Conservation (phyloP, 2,888 invertebrate genomes). For the Heliconius charithonia region DNA sequence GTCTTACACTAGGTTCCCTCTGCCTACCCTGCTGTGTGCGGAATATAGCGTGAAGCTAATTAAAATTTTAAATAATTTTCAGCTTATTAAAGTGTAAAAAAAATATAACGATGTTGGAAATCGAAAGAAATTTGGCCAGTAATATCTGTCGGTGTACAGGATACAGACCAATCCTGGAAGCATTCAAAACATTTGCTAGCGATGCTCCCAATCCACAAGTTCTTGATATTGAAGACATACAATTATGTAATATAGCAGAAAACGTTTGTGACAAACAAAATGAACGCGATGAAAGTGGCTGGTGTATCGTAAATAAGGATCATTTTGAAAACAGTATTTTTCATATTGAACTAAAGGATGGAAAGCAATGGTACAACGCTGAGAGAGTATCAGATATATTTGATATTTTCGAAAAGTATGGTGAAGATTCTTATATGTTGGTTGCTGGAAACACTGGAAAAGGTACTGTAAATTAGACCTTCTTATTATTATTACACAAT, state of each 20-base stretch:
- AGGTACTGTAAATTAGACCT: slow-evolving; percentile 41
- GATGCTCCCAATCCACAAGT: slow-evolving; percentile 78
- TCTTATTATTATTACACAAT: not conserved
- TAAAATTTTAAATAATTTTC: slow-evolving; percentile 11
- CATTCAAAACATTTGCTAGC: slow-evolving; percentile 87
- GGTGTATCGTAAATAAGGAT: slow-evolving; percentile 80
- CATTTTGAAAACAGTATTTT: slow-evolving; percentile 57
- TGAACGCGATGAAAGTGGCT: slow-evolving; percentile 53
- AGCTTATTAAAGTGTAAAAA: slow-evolving; percentile 58
- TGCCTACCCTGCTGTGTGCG: no score
- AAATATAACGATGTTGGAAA: slow-evolving; percentile 84
- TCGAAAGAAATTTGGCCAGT: slow-evolving; percentile 88
- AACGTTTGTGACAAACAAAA: slow-evolving; percentile 36
- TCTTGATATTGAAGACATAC: slow-evolving; percentile 73
- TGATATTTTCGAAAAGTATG: slow-evolving; percentile 71
- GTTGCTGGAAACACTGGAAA: slow-evolving; percentile 81
- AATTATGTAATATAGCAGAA: slow-evolving; percentile 52
- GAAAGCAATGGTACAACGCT: slow-evolving; percentile 81
- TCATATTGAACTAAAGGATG: slow-evolving; percentile 63
- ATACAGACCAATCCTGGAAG: slow-evolving; percentile 89
- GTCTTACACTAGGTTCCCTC: no score
- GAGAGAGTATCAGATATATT: slow-evolving; percentile 78
- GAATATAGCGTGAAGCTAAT: no score
- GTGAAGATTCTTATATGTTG: slow-evolving; percentile 83
- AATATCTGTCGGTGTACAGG: slow-evolving; percentile 91